Evolutionary conservation across 2,797 vertebrate genomes (phyloP).

Genomic region (Heliangelus exortis): DNA sequence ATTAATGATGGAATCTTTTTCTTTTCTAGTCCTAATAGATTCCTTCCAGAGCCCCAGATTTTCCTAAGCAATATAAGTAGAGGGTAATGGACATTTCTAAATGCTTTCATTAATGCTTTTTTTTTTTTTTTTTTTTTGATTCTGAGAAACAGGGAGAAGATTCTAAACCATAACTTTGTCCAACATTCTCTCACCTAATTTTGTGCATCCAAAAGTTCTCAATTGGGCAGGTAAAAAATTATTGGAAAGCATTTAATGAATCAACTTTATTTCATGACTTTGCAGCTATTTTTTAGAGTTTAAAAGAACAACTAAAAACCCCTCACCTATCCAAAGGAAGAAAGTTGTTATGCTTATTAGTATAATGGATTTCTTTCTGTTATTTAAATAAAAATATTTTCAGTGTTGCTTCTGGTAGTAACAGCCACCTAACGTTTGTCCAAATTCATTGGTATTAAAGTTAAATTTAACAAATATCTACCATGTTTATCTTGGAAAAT

Average conservation of each 20-base stretch:
- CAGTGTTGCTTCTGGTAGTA: not conserved
- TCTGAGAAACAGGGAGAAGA: not conserved
- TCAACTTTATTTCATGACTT: conserved; percentile 10
- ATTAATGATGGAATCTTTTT: not conserved
- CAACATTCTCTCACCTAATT: not conserved
- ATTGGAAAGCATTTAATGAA: not conserved
- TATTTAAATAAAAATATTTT: conserved; percentile 3
- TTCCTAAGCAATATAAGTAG: not conserved
- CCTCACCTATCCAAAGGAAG: not conserved
- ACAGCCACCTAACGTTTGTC: not conserved
- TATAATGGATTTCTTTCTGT: not conserved
- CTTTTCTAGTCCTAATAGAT: not conserved
- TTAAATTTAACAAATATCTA: not conserved
- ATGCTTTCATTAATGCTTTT: not conserved
- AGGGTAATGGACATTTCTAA: not conserved
- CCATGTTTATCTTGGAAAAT: not conserved
- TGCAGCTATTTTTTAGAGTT: conserved; percentile 2
- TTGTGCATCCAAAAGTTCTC: not conserved
- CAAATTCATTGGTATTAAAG: not conserved
- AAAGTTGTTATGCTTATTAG: not conserved
- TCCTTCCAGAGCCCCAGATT: not conserved
- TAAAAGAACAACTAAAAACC: not conserved
- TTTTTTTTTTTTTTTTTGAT: not conserved
- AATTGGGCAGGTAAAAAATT: not conserved
- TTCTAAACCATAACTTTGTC: not conserved